These are phyloP conservation scores for Coenonympha arcania DNA, from an alignment of 2,888 invertebrate genomes.

Conservation along the genomic window DNA sequence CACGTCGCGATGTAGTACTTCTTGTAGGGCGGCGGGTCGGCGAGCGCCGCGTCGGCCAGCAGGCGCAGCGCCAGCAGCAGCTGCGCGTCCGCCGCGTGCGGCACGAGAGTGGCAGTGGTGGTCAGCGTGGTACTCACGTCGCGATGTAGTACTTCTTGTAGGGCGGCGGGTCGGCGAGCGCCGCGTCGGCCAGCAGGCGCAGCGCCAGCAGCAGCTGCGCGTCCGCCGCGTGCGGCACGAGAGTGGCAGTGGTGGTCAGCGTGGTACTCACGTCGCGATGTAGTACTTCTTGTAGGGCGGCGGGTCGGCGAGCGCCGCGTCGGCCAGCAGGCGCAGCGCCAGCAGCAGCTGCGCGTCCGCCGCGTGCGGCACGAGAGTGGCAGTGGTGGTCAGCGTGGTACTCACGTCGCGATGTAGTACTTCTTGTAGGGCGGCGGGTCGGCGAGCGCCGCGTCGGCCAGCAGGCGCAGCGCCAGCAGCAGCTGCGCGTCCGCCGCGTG, in stretches of 20 bases:
- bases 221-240: constrained; percentile 46
- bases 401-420: constrained; percentile 54
- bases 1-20: constrained; percentile 54
- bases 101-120: no score
- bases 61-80: constrained; percentile 46
- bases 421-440: constrained; percentile 39
- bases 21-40: constrained; percentile 35
- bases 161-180: constrained; percentile 23
- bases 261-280: constrained; percentile 47
- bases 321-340: constrained; percentile 43
- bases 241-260: no score
- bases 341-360: constrained; percentile 47
- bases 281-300: constrained; percentile 47
- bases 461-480: constrained; percentile 43
- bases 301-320: constrained; percentile 28
- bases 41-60: constrained; percentile 32
- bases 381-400: constrained; percentile 22
- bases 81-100: constrained; percentile 46
- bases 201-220: constrained; percentile 46
- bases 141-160: constrained; percentile 54
- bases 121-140: constrained; percentile 39
- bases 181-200: constrained; percentile 37
- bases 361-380: constrained; percentile 40
- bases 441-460: constrained; percentile 33
- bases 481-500: constrained; percentile 46